phyloP scores from a whole-genome alignment of 2,113 vertebrate species.

The Centropristis striata region DNA sequence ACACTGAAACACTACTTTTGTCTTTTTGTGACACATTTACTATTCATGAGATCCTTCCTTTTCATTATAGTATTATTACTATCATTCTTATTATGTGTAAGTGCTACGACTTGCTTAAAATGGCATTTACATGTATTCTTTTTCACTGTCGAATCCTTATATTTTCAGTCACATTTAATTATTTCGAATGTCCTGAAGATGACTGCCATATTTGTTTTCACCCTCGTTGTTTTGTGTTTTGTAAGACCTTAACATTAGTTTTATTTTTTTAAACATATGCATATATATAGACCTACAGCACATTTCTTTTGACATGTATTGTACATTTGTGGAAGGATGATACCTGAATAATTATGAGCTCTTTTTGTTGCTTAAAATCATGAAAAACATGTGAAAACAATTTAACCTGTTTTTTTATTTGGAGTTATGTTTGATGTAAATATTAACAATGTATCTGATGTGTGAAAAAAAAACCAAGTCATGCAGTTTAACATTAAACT shows the following conservation, averaged over 20 bases:
- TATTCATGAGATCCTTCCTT: constrained; percentile 55
- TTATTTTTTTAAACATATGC: constrained; percentile 67
- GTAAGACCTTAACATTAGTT: constrained; percentile 66
- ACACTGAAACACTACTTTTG: constrained; percentile 74
- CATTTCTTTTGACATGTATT: constrained; percentile 64
- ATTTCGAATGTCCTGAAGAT: constrained; percentile 61
- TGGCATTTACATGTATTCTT: constrained; percentile 41
- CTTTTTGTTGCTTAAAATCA: constrained; percentile 59
- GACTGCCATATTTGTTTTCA: constrained; percentile 61
- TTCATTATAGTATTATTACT: constrained; percentile 49
- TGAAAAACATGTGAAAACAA: constrained; percentile 62
- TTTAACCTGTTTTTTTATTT: constrained; percentile 64
- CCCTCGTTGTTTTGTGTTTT: constrained; percentile 73
- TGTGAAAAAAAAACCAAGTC: constrained; percentile 71
- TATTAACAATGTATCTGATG: constrained; percentile 81
- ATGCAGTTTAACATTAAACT: constrained; percentile 86
- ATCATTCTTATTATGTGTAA: constrained; percentile 57
- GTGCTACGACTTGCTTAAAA: constrained; percentile 31
- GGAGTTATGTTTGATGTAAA: constrained; percentile 79
- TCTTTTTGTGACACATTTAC: constrained; percentile 81
- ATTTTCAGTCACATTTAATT: constrained; percentile 56
- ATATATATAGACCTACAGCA: constrained; percentile 45
- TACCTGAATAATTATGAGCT: constrained; percentile 56
- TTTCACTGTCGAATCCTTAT: constrained; percentile 24
- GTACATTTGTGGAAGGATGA: constrained; percentile 69